Evolutionary conservation across 2,797 vertebrate genomes (phyloP), one percentile per base, ranked within the genome.

Genomic region (Enteromius viviparus): DNA sequence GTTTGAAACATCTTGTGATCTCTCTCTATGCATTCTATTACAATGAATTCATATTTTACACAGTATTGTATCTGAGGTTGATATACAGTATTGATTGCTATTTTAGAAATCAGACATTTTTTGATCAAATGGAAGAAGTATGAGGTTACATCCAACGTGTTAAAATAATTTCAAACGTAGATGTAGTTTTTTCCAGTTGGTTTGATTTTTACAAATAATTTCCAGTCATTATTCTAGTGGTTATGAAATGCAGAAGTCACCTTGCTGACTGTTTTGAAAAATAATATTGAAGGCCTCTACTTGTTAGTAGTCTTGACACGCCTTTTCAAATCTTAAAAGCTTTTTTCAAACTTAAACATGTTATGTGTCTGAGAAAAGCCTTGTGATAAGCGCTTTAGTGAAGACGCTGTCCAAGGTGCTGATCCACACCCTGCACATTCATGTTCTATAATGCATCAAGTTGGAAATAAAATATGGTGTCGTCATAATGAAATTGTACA

Each of bases 381-480:
- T 78, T 78, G 42, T 58, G 14, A 76, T 55, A 51, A 68, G 75
- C 26, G 47, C 51, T 49, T 2, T 45, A 49, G n/a, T 34, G 7
- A 80, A 45, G 58, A 14, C 74, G 55, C 74, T 85, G 78, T 84
- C 84, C 79, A 60, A 69, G 84, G 87, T 84, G 53, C 82, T 86
- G 87, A 69, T 49, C 23, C 26, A 37, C 60, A 60, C n/a, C 45
- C 32, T 64, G 10, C 29, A 40, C 58, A 55, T 32, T 40, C 55
- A 83, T 8, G n/a, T 21, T 26, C 26, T 19, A 72, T 76, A 21
- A 17, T 60, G 26, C 9, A 45, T 60, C 23, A 82, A 4, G 34
- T 80, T 49, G 42, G 21, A 81, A 42, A 70, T 72, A 32, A 21
- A 78, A 14, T 69, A 55, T 76, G 23, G 2, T 49, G 34, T 29